Evolutionary conservation across 2,113 vertebrate species (phyloP), one percentile per base, ranked within the genome.

Genomic region (Macquaria ambigua): DNA sequence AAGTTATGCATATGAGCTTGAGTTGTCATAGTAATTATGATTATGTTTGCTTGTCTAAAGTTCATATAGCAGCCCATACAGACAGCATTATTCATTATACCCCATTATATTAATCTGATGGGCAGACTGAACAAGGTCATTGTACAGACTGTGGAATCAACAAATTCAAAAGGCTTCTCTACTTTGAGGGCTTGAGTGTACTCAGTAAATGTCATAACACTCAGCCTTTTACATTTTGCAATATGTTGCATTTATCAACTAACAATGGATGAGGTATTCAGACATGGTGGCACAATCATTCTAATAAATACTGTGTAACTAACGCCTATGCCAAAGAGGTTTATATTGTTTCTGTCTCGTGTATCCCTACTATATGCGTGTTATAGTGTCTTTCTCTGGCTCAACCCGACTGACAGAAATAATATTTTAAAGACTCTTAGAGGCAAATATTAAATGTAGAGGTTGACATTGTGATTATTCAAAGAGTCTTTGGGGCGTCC

Each of bases 181-280:
- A 80, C 78, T 85, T 85, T 39, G 28, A 79, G 55, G 68, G 56
- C 79, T 70, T 77, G 37, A 84, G 73, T 83, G 58, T 80, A 48
- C 75, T 87, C 74, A 52, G 82, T 88, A 92, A 92, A 90, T 90
- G 83, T 74, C 87, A 83, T 75, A 71, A 87, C 81, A 74, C 76
- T 50, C n/a, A 37, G 70, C 50, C 76, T 72, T 59, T 86, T 87
- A 74, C 76, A 87, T 93, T 81, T 87, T 89, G 77, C 77, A 90
- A 41, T 78, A 46, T 66, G 80, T 84, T 67, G 31, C 77, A 81
- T 86, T 83, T 70, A 59, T 88, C 79, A 87, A 74, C 84, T 88
- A 84, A 92, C 68, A 84, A 75, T 64, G 48, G 70, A 79, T 83
- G 69, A 74, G 56, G 62, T 55, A 39, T 74, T 73, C 55, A 74